Evolutionary conservation across 2,113 vertebrate genomes (phyloP).

Genomic region (Eleginops maclovinus): DNA sequence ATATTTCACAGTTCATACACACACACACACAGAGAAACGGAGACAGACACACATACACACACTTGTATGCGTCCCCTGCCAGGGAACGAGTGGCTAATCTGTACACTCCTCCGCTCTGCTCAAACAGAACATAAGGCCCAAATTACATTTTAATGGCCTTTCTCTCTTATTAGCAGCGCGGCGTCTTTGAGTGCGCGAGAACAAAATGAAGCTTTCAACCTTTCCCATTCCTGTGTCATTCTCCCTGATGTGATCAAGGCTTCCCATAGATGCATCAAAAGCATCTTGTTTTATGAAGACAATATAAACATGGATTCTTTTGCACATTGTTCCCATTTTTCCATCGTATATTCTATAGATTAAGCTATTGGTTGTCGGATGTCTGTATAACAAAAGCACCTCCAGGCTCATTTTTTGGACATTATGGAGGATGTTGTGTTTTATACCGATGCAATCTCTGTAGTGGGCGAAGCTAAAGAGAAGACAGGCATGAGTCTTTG

Average conservation of each 20-base stretch:
- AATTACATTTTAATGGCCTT: conserved; percentile 82
- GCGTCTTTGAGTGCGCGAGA: conserved; percentile 30
- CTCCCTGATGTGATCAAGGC: conserved; percentile 50
- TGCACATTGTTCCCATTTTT: no score
- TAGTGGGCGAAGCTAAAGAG: not conserved
- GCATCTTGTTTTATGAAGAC: not conserved
- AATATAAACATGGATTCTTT: no score
- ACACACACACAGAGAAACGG: conserved; percentile 4
- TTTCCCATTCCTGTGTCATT: conserved; percentile 52
- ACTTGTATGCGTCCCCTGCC: conserved; percentile 31
- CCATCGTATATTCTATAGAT: not conserved
- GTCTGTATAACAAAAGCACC: not conserved
- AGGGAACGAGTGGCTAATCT: conserved; percentile 61
- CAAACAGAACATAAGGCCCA: conserved; percentile 64
- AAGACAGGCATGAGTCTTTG: not conserved
- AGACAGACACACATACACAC: conserved; percentile 9
- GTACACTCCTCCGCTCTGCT: conserved; percentile 61
- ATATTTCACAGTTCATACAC: conserved; percentile 56
- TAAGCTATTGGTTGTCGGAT: not conserved
- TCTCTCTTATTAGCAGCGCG: conserved; percentile 65
- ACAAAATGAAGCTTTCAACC: conserved; percentile 69
- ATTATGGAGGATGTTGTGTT: conserved; percentile 3
- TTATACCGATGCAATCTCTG: not conserved
- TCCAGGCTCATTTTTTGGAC: conserved; percentile 5
- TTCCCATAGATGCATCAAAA: conserved; percentile 5